Evolutionary conservation across 2,888 invertebrate species (phyloP).

Genomic region (Lasioglossum oenotherae): DNA sequence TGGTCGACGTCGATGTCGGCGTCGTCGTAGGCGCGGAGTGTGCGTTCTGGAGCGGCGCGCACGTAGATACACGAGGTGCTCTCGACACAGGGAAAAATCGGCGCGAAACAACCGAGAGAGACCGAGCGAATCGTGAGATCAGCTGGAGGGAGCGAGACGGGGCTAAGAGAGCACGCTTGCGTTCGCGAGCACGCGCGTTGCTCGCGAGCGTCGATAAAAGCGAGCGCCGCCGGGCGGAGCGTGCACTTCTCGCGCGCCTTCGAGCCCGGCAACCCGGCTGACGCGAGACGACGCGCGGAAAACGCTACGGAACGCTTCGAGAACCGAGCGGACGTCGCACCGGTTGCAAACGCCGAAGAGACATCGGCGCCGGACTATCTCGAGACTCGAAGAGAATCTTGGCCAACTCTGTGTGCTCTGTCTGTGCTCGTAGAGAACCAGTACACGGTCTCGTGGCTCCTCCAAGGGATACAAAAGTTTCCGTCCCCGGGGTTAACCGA

Average conservation of each 20-base stretch:
- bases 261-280: constrained; percentile 72
- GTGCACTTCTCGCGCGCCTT: constrained; percentile 81
- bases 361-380: neutral
- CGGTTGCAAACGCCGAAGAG: neutral
- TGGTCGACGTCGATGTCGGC: neutral
- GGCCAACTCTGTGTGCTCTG: neutral
- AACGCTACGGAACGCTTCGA: neutral
- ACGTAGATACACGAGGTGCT: neutral
- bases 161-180: constrained; percentile 60
- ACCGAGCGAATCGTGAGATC: neutral
- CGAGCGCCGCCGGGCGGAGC: constrained; percentile 74
- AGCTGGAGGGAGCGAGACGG: neutral
- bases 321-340: neutral
- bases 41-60: neutral
- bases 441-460: neutral
- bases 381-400: neutral
- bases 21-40: neutral
- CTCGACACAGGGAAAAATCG: neutral
- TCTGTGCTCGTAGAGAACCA: neutral
- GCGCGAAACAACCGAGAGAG: constrained; percentile 15
- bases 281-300: constrained; percentile 38
- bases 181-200: constrained; percentile 56
- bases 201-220: constrained; percentile 79
- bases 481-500: constrained; percentile 6
- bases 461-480: constrained; percentile 8